Conservation (phyloP, 2,113 vertebrate species). For the Morone saxatilis region DNA sequence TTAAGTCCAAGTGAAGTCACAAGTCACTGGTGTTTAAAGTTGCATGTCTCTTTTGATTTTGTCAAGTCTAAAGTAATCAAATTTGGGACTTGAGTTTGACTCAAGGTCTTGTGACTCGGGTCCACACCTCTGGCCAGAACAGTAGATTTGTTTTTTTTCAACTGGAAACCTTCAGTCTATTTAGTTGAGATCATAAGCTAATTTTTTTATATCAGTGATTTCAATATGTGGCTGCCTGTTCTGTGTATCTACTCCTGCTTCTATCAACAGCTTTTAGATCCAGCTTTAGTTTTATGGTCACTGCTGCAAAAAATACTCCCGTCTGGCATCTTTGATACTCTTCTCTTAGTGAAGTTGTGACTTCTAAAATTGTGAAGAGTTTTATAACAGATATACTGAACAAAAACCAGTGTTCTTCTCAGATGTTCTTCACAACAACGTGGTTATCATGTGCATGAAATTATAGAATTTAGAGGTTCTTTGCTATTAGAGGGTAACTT, state of each 20-base stretch:
- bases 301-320: background rate
- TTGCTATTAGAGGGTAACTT: background rate
- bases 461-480: slow-evolving; percentile 8
- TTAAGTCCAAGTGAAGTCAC: too few relatives aligned
- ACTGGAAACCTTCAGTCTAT: background rate
- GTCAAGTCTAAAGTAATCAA: too few relatives aligned
- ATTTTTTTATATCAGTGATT: background rate
- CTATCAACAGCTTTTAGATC: background rate
- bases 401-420: background rate
- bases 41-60: too few relatives aligned
- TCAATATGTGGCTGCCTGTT: background rate
- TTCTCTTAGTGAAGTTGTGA: background rate
- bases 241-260: background rate
- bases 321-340: background rate
- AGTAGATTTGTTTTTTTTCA: background rate
- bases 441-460: slow-evolving; percentile 20
- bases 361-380: slow-evolving; percentile 8
- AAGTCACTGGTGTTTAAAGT: too few relatives aligned
- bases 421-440: background rate
- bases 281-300: background rate
- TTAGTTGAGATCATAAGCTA: background rate
- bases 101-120: too few relatives aligned
- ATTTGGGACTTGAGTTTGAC: too few relatives aligned
- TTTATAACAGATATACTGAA: background rate
- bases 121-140: background rate